phyloP scores from a whole-genome alignment of 2,113 vertebrate genomes.

The Nyctibius bracteatus region DNA sequence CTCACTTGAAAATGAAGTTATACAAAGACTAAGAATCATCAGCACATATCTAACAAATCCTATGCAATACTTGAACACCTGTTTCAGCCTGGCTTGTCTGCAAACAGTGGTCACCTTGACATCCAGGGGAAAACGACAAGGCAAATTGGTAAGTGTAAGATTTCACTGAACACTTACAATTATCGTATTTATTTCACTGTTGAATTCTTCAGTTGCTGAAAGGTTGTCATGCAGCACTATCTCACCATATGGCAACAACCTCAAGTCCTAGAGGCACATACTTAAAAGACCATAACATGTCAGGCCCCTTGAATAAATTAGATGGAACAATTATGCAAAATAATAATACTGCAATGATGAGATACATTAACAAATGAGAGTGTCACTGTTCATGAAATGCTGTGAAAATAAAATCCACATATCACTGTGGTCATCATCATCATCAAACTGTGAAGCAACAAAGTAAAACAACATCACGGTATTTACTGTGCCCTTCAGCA shows the following conservation, averaged over 20 bases:
- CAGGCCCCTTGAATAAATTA: slow-evolving; percentile 60
- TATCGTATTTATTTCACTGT: slow-evolving; percentile 61
- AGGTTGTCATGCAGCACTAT: slow-evolving; percentile 66
- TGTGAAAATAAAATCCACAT: slow-evolving; percentile 40
- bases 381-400: background rate
- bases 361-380: slow-evolving; percentile 41
- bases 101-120: background rate
- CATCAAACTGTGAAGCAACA: slow-evolving; percentile 9
- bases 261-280: slow-evolving; percentile 78
- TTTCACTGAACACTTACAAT: background rate
- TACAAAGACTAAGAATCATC: background rate
- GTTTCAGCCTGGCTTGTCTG: background rate
- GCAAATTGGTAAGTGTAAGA: background rate
- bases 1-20: background rate
- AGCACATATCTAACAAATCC: background rate
- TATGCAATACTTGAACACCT: background rate
- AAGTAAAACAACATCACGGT: background rate
- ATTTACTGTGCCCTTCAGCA: slow-evolving; percentile 1
- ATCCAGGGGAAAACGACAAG: background rate
- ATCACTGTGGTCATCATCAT: slow-evolving; percentile 34
- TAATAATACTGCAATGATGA: slow-evolving; percentile 47
- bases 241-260: slow-evolving; percentile 75
- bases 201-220: slow-evolving; percentile 62
- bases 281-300: slow-evolving; percentile 63
- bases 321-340: slow-evolving; percentile 56